Evolutionary conservation across 2,888 invertebrate genomes (phyloP).

Genomic region (Tortricodes alternella): DNA sequence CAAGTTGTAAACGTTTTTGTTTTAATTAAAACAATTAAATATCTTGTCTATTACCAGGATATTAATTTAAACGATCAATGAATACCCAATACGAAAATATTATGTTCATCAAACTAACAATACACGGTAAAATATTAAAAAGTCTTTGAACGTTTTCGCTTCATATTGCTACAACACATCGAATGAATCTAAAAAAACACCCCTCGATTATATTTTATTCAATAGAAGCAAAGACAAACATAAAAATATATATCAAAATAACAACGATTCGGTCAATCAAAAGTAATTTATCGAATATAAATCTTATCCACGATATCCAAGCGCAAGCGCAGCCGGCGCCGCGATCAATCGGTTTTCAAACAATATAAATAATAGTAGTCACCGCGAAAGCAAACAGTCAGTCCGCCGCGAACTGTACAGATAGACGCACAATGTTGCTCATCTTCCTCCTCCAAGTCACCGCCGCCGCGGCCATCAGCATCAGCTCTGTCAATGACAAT

Average conservation of each 20-base stretch:
- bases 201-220: neutral
- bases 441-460: slow-evolving; percentile 35
- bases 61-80: no score
- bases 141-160: no score
- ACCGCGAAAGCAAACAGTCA: slow-evolving; percentile 61
- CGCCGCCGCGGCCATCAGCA: slow-evolving; percentile 51
- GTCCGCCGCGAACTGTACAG: slow-evolving; percentile 44
- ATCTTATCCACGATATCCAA: slow-evolving; percentile 54
- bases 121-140: no score
- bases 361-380: slow-evolving; percentile 80
- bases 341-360: slow-evolving; percentile 71
- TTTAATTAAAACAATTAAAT: no score
- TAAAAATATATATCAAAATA: neutral
- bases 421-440: slow-evolving; percentile 6
- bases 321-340: slow-evolving; percentile 44
- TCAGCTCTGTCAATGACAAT: slow-evolving; percentile 57
- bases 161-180: no score
- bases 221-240: no score
- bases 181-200: no score
- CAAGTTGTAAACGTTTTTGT: no score
- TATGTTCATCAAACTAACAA: no score
- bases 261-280: neutral
- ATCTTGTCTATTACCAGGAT: no score
- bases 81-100: no score
- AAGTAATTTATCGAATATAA: neutral